These are phyloP conservation scores for Paratilapia polleni DNA, from an alignment of 2,113 vertebrate genomes.

Conservation along the genomic window DNA sequence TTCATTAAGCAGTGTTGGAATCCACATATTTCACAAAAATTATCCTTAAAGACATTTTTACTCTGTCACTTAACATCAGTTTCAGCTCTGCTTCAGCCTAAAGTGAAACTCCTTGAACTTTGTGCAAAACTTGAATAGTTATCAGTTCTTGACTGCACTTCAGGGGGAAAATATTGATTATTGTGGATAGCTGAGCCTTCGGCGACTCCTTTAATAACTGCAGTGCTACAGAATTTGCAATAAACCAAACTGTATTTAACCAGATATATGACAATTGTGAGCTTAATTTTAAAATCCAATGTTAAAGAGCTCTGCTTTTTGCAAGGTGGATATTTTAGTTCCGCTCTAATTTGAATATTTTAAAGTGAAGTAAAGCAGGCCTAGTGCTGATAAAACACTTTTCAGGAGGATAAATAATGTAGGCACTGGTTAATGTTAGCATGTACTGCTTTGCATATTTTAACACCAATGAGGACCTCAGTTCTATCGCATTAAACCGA, in stretches of 20 bases:
- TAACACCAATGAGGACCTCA: constrained; percentile 65
- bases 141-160: neutral
- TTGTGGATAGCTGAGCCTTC: neutral
- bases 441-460: constrained; percentile 81
- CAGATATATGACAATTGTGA: constrained; percentile 43
- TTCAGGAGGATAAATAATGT: constrained; percentile 76
- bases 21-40: neutral
- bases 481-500: constrained; percentile 66
- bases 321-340: constrained; percentile 52
- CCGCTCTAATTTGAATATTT: constrained; percentile 70
- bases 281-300: constrained; percentile 52
- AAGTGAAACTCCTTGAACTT: neutral
- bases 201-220: constrained; percentile 37
- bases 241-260: constrained; percentile 33
- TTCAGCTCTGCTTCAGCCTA: neutral
- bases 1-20: neutral
- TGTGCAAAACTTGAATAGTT: neutral
- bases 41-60: neutral
- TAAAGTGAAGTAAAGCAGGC: constrained; percentile 67
- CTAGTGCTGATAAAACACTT: constrained; percentile 77
- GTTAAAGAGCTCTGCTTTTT: constrained; percentile 34
- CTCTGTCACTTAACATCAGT: neutral
- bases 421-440: constrained; percentile 73
- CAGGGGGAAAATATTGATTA: constrained; percentile 14
- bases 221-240: constrained; percentile 37